Evolutionary conservation across 2,797 vertebrate genomes (phyloP).

Genomic region (Intellagama lesueurii): DNA sequence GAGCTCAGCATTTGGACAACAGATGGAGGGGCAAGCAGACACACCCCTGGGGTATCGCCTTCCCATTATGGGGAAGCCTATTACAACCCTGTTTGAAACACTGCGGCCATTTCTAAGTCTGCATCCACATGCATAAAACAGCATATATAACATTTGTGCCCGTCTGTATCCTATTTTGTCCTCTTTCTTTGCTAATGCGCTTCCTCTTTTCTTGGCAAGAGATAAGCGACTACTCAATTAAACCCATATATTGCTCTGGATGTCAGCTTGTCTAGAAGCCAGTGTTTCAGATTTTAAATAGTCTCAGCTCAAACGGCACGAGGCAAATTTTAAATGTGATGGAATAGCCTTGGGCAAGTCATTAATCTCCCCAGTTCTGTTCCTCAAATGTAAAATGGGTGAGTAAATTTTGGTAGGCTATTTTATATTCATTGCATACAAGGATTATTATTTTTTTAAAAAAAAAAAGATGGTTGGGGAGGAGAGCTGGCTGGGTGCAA

Average conservation of each 20-base stretch:
- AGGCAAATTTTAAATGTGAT: background rate
- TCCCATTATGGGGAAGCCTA: background rate
- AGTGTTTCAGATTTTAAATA: background rate
- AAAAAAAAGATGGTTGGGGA: background rate
- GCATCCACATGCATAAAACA: background rate
- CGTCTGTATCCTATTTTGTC: background rate
- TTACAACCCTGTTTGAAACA: background rate
- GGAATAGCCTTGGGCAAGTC: background rate
- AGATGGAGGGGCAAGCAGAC: too few relatives aligned
- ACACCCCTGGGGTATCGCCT: background rate
- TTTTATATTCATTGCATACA: background rate
- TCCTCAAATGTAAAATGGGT: background rate
- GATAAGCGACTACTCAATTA: background rate
- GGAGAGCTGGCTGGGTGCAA: background rate
- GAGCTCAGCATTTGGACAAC: background rate
- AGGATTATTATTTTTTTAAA: background rate
- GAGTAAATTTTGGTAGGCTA: background rate
- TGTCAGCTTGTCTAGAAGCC: background rate
- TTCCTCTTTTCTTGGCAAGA: background rate
- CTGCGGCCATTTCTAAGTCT: background rate
- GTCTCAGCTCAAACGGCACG: background rate
- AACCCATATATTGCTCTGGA: background rate
- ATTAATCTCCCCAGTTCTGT: constrained; percentile 15
- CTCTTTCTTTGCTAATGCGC: background rate
- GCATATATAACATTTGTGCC: background rate